Conservation (phyloP, 2,797 vertebrate species). For the Echeneis naucrates region DNA sequence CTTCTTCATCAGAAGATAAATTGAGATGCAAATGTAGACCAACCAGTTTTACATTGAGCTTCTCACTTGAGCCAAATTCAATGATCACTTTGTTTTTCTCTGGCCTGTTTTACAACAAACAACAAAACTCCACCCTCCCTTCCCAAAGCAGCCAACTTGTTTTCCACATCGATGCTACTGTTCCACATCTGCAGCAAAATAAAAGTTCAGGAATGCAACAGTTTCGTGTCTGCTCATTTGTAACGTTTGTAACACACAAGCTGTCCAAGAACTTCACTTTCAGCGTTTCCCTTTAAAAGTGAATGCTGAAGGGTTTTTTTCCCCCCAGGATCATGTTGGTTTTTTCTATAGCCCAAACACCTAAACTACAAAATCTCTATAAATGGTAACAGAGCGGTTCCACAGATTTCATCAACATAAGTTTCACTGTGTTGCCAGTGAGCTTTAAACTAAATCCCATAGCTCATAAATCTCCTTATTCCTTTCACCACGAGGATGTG, state of each 20-base stretch:
- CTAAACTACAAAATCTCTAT: not conserved
- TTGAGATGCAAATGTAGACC: conserved; percentile 15
- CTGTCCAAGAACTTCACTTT: not conserved
- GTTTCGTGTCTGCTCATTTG: conserved; percentile 16
- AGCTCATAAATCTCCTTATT: not conserved
- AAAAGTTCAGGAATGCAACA: conserved; percentile 74
- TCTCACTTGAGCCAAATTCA: conserved; percentile 23
- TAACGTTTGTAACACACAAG: not conserved
- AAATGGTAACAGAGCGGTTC: too few species aligned
- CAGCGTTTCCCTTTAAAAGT: not conserved
- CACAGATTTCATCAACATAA: not conserved
- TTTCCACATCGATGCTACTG: conserved; percentile 69
- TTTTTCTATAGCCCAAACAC: too few species aligned
- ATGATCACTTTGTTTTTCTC: not conserved
- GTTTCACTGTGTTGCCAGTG: not conserved
- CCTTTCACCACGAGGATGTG: not conserved
- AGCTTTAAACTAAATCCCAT: not conserved
- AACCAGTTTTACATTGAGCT: conserved; percentile 31
- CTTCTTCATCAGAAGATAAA: conserved; percentile 22
- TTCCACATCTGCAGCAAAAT: conserved; percentile 76
- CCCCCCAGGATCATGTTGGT: too few species aligned
- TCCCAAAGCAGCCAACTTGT: conserved; percentile 34
- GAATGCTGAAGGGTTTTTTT: not conserved
- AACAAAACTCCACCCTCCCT: conserved; percentile 15
- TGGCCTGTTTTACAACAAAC: conserved; percentile 16